Evolutionary conservation across 1,140 invertebrate genomes (phyloP), one percentile per base, ranked within the genome.

Genomic region (Mesaphorura yosii): DNA sequence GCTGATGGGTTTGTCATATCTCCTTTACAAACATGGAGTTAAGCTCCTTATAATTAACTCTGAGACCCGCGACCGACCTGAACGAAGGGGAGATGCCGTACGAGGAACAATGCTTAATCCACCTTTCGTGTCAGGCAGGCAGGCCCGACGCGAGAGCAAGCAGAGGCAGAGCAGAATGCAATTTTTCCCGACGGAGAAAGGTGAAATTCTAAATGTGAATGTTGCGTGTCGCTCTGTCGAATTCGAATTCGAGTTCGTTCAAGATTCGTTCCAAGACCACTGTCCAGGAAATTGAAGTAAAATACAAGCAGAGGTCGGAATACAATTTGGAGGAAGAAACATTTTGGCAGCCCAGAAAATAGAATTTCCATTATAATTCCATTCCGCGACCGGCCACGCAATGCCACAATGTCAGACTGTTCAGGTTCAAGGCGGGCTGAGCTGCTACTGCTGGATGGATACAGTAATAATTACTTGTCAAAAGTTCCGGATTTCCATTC

Each of bases 1-100:
- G 29, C 10, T 23, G 44, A 26, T 46, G 25, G 25, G 25, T 28
- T 46, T 27, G 7, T 7, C 6, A 27, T 25, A 27, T 19, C 19
- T 6, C 7, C 25, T 14, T 7, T 23, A 26, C 15, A 19, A 26
- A 22, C 23, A 42, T 19, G 23, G 6, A 10, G 6, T 7, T 27
- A 46, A 46, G 44, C 44, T 46, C 12, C 44, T 46, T 46, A 46
- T 46, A 46, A 42, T 25, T 46, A 46, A 46, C 12, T 46, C 25
- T 25, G 7, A 10, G 6, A n/a, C n/a, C n/a, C n/a, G n/a, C n/a
- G n/a, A n/a, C n/a, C n/a, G n/a, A n/a, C n/a, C n/a, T n/a, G 40
- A 22, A 6, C 6, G 6, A 42, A 22, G n/a, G 7, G 12, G 25
- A 27, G 29, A 46, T 27, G 40, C 29, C 25, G 29, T 46, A 23